Conservation (phyloP, 2,797 vertebrate genomes). For the Pseudomugil tenellus region DNA sequence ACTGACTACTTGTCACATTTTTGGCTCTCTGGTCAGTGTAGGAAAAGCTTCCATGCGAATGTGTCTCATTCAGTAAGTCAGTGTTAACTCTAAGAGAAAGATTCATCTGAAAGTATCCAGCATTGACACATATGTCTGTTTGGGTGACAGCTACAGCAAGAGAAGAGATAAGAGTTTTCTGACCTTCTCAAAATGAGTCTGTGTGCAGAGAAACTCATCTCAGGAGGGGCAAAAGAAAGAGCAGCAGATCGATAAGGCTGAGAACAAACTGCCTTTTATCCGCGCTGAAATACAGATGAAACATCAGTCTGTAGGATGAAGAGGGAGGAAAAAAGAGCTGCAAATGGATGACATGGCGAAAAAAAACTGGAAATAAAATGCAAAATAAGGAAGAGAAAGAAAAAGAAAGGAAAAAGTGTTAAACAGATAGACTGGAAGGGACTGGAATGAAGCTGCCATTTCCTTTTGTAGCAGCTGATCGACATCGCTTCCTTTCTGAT, state of each 20-base stretch:
- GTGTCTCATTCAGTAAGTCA: conserved; percentile 11
- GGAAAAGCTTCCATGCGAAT: conserved; percentile 15
- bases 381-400: conserved; percentile 22
- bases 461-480: conserved; percentile 41
- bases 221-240: conserved; percentile 41
- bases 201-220: conserved; percentile 27
- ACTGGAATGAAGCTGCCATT: conserved; percentile 41
- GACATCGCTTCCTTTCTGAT: conserved; percentile 53
- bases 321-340: background rate
- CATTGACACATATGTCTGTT: conserved; percentile 16
- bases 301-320: conserved; percentile 19
- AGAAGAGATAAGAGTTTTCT: conserved; percentile 13
- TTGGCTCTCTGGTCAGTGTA: conserved; percentile 1
- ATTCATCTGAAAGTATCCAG: conserved; percentile 3
- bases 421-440: conserved; percentile 29
- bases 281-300: conserved; percentile 34
- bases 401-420: conserved; percentile 5
- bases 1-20: background rate
- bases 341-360: conserved; percentile 16
- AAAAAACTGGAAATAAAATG: conserved; percentile 3
- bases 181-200: conserved; percentile 37
- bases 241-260: conserved; percentile 47
- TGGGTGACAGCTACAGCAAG: conserved; percentile 16
- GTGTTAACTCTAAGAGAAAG: conserved; percentile 7
- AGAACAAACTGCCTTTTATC: conserved; percentile 47